Evolutionary conservation across 1,140 invertebrate genomes (phyloP).

Genomic region (Bombus picipes): DNA sequence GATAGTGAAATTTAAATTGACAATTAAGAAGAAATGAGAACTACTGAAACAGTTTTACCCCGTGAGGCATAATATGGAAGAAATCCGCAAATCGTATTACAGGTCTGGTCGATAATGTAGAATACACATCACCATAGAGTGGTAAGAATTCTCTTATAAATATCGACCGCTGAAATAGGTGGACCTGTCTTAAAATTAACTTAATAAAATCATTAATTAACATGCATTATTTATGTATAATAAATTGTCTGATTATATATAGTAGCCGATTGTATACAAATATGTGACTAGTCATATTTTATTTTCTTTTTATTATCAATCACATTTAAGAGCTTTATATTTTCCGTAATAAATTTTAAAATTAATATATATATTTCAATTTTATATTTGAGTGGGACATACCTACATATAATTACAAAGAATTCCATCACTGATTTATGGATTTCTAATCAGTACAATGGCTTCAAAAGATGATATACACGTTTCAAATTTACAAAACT

Average conservation of each 20-base stretch:
- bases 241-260: background rate
- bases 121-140: background rate
- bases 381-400: conserved; percentile 14
- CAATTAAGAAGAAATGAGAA: conserved; percentile 11
- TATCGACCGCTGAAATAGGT: background rate
- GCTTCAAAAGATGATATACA: background rate
- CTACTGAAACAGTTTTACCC: conserved; percentile 12
- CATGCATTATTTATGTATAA: background rate
- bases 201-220: background rate
- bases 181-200: background rate
- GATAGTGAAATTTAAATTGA: background rate
- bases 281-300: background rate
- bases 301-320: background rate
- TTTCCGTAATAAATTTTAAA: background rate
- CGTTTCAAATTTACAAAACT: conserved; percentile 30
- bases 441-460: background rate
- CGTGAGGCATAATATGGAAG: background rate
- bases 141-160: background rate
- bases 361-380: background rate
- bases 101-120: background rate
- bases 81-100: background rate
- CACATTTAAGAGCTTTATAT: background rate
- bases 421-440: background rate
- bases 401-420: conserved; percentile 7
- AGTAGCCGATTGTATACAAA: background rate